Percentiles rank a stretch among this genome's conserved stretches.
These are phyloP conservation scores for Prunella himalayana DNA, from an alignment of 2,113 vertebrate genomes.

Conservation along the genomic window DNA sequence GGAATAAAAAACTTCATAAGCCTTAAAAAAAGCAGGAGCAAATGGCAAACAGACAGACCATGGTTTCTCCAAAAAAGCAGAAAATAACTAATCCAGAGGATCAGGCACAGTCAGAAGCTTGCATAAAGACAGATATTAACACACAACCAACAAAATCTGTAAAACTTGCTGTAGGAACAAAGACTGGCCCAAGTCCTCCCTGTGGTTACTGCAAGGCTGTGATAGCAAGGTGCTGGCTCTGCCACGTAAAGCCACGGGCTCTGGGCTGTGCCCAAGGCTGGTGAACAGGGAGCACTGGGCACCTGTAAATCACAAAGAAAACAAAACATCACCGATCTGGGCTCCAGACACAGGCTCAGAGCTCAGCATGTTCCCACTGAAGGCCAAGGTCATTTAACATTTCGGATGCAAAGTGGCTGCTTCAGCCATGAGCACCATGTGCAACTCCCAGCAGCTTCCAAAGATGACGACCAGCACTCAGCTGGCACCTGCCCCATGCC, in stretches of 20 bases:
- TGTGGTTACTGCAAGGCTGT: neutral
- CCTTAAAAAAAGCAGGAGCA: neutral
- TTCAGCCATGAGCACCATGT: rapidly evolving
- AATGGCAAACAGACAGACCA: neutral
- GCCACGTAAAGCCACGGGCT: rapidly evolving
- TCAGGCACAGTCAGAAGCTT: neutral
- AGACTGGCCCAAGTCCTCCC: neutral
- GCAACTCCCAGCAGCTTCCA: neutral
- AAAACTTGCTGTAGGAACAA: neutral
- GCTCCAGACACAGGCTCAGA: neutral
- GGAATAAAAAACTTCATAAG: neutral
- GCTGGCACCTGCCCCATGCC: rapidly evolving
- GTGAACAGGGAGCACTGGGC: neutral
- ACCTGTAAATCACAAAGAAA: neutral
- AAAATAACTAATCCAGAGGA: neutral
- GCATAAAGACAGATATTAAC: neutral
- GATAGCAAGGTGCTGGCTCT: neutral
- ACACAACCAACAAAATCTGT: neutral
- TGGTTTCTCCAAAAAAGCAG: constrained; percentile 17
- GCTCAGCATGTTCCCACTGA: neutral
- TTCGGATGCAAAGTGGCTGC: neutral
- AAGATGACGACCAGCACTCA: rapidly evolving
- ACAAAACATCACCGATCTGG: rapidly evolving
- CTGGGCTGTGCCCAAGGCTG: neutral
- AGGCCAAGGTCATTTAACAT: neutral